Evolutionary conservation across 2,888 invertebrate genomes (phyloP).

Genomic region (Hyppa rectilinea): DNA sequence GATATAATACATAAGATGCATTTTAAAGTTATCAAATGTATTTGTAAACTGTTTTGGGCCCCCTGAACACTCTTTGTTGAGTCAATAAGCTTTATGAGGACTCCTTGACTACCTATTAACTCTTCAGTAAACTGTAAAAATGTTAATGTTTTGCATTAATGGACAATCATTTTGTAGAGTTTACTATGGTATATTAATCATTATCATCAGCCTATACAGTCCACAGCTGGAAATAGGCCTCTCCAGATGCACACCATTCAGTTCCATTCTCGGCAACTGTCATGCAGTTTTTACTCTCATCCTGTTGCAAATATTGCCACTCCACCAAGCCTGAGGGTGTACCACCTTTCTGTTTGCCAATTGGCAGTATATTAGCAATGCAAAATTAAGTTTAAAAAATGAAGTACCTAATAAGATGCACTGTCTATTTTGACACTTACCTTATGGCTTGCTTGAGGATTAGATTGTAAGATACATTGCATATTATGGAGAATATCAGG

Average conservation of each 20-base stretch:
- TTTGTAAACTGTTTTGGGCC: constrained; percentile 77
- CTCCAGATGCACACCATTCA: too few species aligned
- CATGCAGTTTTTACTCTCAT: too few species aligned
- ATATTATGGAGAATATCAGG: constrained; percentile 86
- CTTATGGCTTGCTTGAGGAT: constrained; percentile 76
- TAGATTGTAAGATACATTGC: constrained; percentile 81
- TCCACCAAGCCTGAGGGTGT: too few species aligned
- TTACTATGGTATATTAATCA: too few species aligned
- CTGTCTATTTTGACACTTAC: constrained; percentile 63
- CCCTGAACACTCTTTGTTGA: constrained; percentile 67
- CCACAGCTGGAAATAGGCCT: too few species aligned
- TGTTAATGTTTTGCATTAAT: neutral
- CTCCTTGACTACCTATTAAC: constrained; percentile 81
- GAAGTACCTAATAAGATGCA: neutral
- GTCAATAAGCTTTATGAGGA: constrained; percentile 79
- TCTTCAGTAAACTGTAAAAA: constrained; percentile 81
- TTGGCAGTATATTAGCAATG: constrained; percentile 5
- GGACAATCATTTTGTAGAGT: neutral
- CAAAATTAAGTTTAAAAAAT: neutral
- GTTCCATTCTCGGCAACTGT: too few species aligned
- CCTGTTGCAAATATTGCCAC: too few species aligned
- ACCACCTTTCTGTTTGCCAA: too few species aligned
- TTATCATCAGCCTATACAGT: too few species aligned
- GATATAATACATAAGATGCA: constrained; percentile 78
- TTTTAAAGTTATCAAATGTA: constrained; percentile 80